Evolutionary conservation across 2,888 invertebrate species (phyloP), one percentile per base, ranked within the genome.

Genomic region (Himalopsyche japonica): DNA sequence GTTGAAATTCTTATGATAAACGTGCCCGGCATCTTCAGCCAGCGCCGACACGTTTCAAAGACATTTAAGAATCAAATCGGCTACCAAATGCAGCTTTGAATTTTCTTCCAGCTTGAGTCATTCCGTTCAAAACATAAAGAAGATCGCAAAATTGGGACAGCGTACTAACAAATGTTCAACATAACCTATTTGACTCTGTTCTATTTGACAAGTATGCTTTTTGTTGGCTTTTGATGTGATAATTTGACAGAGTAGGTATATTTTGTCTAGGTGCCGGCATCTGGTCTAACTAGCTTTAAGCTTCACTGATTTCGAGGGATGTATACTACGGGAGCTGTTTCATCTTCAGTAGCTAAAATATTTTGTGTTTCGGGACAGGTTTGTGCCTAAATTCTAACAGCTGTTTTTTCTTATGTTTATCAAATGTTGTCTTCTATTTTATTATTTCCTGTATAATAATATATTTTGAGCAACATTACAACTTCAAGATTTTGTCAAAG

Each of bases 271-370:
- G 77, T 77, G 77, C 43, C 77, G 77, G 43, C 77, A 34, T 77
- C 43, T 43, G 77, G 77, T 77, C 70, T 70, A 70, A 70, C 70
- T 24, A 70, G 30, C 20, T 70, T 15, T 15, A 30, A 70, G 70
- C 70, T 70, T 70, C 70, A 70, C 70, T 77, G 77, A 12, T 77
- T n/a, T 15, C n/a, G 77, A 77, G 77, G 34, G 77, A 77, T 77
- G 77, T 77, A 37, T 37, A 77, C 77, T 77, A 77, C 77, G 77
- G 77, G 77, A 77, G 43, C 34, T 77, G 77, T 77, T 37, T 77
- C 77, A 20, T 43, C 77, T 77, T 77, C 34, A 79, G 79, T 48
- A 47, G 79, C 79, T 79, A 79, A 47, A 37, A 48, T 70, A 70
- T 70, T 24, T 27, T 79, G 79, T 79, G 79, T 48, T 79, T 47